A percentile compares a stretch with the other conserved stretches of the same genome.
phyloP scores from a whole-genome alignment of 2,888 invertebrate species.

The Cerceris ruficornis region DNA sequence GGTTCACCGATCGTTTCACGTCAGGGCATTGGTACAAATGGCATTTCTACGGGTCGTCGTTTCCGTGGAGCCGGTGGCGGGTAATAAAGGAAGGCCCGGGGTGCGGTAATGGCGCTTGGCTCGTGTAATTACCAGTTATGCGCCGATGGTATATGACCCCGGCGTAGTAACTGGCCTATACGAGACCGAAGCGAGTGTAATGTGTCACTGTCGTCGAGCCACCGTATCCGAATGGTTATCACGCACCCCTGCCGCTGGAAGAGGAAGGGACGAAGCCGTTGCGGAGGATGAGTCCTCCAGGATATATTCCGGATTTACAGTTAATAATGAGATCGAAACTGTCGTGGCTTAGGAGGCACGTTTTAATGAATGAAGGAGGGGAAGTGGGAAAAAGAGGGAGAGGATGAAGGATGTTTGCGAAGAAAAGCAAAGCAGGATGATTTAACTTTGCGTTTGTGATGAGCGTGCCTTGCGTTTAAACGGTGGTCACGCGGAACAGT shows the following conservation, averaged over 20 bases:
- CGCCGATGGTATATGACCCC: conserved; percentile 71
- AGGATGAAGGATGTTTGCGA: too few relatives aligned
- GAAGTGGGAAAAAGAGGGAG: too few relatives aligned
- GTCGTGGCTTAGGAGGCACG: conserved; percentile 22
- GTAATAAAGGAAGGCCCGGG: conserved; percentile 70
- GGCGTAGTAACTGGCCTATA: conserved; percentile 59
- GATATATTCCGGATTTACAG: conserved; percentile 46
- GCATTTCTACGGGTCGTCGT: conserved; percentile 57
- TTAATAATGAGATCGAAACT: conserved; percentile 68
- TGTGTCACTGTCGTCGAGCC: conserved; percentile 79
- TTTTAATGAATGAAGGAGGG: too few relatives aligned
- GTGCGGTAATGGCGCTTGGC: conserved; percentile 72
- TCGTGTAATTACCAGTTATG: conserved; percentile 78
- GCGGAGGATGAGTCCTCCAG: conserved; percentile 3
- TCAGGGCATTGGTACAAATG: conserved; percentile 42
- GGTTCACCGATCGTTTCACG: conserved; percentile 45
- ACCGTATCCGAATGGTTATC: conserved; percentile 76
- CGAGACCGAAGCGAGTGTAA: conserved; percentile 69
- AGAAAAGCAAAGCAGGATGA: too few relatives aligned
- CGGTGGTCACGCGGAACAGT: too few relatives aligned
- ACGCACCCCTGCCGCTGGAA: conserved; percentile 43
- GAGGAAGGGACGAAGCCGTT: conserved; percentile 15
- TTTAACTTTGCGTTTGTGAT: too few relatives aligned
- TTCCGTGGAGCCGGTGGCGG: conserved; percentile 62
- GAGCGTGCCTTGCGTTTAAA: too few relatives aligned